phyloP scores from a whole-genome alignment of 2,113 vertebrate genomes.

The Osmerus eperlanus region DNA sequence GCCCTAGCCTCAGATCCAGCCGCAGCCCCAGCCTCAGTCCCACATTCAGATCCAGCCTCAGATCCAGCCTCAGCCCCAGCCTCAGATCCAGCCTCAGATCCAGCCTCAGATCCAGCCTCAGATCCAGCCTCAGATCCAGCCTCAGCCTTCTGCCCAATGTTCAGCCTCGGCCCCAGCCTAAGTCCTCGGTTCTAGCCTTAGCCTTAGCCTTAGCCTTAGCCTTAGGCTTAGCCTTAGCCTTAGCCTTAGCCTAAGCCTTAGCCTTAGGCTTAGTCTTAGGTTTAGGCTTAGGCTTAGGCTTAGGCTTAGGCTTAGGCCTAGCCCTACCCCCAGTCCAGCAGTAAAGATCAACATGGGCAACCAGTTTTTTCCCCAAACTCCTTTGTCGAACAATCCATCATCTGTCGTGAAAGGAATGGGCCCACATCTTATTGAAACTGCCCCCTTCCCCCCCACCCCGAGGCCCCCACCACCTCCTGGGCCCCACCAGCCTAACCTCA shows the following conservation, averaged over 20 bases:
- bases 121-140: neutral
- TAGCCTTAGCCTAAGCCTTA: slow-evolving; percentile 3
- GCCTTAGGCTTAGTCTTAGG: neutral
- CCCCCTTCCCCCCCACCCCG: slow-evolving; percentile 1
- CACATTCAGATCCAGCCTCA: too few relatives aligned
- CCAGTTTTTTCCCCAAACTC: slow-evolving; percentile 38
- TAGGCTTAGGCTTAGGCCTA: neutral
- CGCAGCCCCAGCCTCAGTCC: too few relatives aligned
- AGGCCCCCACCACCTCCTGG: slow-evolving; percentile 15
- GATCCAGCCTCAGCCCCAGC: neutral
- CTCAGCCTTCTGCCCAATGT: too few relatives aligned
- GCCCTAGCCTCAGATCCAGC: neutral
- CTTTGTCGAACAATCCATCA: slow-evolving; percentile 36
- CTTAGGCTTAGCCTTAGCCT: slow-evolving; percentile 11
- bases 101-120: too few relatives aligned
- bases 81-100: neutral
- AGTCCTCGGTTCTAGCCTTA: neutral
- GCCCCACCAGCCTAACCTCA: slow-evolving; percentile 32
- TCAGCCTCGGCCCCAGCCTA: neutral
- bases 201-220: slow-evolving; percentile 9
- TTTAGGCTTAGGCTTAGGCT: too few relatives aligned
- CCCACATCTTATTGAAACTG: slow-evolving; percentile 21
- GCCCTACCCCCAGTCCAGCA: slow-evolving; percentile 28
- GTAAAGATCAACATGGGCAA: slow-evolving; percentile 54
- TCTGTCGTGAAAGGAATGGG: slow-evolving; percentile 47